Conservation (phyloP, 2,888 invertebrate species). For the Amiota communis region DNA sequence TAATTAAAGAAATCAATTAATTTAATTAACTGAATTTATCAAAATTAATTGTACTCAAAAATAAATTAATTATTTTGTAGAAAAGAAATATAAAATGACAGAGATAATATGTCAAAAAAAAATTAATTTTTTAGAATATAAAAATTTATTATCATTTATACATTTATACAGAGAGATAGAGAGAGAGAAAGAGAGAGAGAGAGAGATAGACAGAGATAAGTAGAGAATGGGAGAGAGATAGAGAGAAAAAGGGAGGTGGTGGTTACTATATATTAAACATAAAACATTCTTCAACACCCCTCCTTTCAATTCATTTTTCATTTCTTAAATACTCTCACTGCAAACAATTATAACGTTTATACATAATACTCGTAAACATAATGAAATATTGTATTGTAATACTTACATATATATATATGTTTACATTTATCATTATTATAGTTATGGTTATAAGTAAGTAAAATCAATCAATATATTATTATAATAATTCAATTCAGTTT, state of each 20-base stretch:
- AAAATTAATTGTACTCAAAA: too few relatives aligned
- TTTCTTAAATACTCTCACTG: conserved; percentile 19
- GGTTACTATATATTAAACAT: conserved; percentile 39
- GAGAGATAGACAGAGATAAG: conserved; percentile 21
- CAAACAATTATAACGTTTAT: conserved; percentile 43
- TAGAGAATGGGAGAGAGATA: conserved; percentile 15
- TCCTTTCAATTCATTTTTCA: conserved; percentile 45
- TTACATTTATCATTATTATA: too few relatives aligned
- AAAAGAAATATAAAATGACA: too few relatives aligned
- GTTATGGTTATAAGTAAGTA: too few relatives aligned
- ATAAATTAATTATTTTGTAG: too few relatives aligned
- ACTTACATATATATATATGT: too few relatives aligned
- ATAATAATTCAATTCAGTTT: conserved; percentile 49
- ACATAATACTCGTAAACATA: conserved; percentile 31
- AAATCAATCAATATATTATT: too few relatives aligned
- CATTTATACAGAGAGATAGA: conserved; percentile 4
- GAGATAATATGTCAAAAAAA: too few relatives aligned
- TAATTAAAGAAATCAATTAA: too few relatives aligned
- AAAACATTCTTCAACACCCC: conserved; percentile 68
- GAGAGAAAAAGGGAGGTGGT: conserved; percentile 37
- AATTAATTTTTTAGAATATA: too few relatives aligned
- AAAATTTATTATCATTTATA: not conserved
- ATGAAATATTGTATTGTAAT: not conserved
- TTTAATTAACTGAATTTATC: too few relatives aligned
- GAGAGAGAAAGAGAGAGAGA: not conserved